Evolutionary conservation across 1,140 invertebrate species (phyloP), one percentile per base, ranked within the genome.

Genomic region (Bombus pascuorum): DNA sequence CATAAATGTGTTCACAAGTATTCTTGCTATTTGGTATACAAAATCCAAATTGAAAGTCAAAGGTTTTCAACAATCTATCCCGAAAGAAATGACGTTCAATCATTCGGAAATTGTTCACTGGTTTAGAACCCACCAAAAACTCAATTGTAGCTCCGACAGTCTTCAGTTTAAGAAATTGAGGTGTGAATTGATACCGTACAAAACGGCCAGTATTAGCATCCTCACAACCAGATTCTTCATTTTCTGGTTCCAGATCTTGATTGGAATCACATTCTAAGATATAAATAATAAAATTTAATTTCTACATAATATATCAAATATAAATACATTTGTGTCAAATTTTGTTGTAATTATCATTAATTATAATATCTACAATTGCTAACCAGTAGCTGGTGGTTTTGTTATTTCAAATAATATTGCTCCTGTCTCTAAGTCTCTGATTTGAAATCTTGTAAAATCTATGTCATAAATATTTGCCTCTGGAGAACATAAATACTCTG

Each of bases 1-100:
- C 98, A 95, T 99, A 99, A 95, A 99, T 99, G 95, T 99, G 99
- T 96, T 99, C 99, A 94, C 99, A 99, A 10, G 99, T 99, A 94
- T 99, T 99, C 92, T 97, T 97, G 87, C 98, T 99, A 94, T 99
- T 98, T 47, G 99, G 99, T 95, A 99, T 99, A 93, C 99, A 99
- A 95, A 99, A 99, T 71, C 99, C 99, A 96, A 99, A 99, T 94
- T 99, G 98, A 96, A 99, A 99, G 94, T 99, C 99, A 95, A 99
- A 99, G n/a, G 98, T 99, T 95, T 99, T 99, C 22, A 99, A 96
- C 71, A 99, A 95, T 83, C 97, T 97, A 91, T 99, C 98, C 73
- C 98, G 96, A 94, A 99, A 99, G 95, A 98, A 99, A 94, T 99
- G 99, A 47, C 98, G 97, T 94, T 99, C 99, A 90, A 99, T 99